Percentiles rank a stretch among this genome's conserved stretches.
These are phyloP conservation scores for Mimumesa dahlbomi DNA, from an alignment of 2,888 invertebrate species.

Conservation along the genomic window DNA sequence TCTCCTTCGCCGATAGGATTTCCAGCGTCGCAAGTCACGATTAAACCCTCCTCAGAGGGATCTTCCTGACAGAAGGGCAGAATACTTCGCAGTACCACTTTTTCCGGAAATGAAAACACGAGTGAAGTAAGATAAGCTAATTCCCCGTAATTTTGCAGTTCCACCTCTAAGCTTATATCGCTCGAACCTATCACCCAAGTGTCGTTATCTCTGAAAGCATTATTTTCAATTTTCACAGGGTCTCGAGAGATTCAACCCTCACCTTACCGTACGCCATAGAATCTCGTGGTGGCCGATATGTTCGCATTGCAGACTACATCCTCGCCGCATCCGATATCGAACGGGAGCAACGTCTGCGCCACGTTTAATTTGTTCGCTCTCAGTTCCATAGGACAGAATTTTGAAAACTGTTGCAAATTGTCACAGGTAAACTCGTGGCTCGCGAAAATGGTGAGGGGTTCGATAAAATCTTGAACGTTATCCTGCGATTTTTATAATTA, in stretches of 20 bases:
- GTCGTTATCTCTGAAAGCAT: constrained; percentile 45
- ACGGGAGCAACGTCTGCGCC: constrained; percentile 55
- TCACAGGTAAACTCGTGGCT: constrained; percentile 46
- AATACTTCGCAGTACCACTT: constrained; percentile 64
- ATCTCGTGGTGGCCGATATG: constrained; percentile 39
- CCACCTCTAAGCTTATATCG: constrained; percentile 62
- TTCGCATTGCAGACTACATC: constrained; percentile 67
- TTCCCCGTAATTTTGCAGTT: constrained; percentile 67
- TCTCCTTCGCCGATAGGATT: constrained; percentile 65
- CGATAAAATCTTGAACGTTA: constrained; percentile 59
- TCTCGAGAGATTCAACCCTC: constrained; percentile 12
- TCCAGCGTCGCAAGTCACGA: constrained; percentile 63
- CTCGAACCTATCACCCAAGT: constrained; percentile 72
- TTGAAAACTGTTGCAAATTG: neutral
- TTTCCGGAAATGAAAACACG: constrained; percentile 61
- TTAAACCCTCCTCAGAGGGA: constrained; percentile 21
- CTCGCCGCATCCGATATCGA: constrained; percentile 69
- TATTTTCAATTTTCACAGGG: neutral
- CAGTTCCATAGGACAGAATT: constrained; percentile 61
- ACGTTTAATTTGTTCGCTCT: constrained; percentile 41
- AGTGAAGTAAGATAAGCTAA: constrained; percentile 67
- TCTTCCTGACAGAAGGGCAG: constrained; percentile 67
- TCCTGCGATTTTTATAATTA: constrained; percentile 43
- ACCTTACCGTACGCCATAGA: constrained; percentile 45
- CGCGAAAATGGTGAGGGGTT: constrained; percentile 62